A percentile compares a stretch with the other conserved stretches of the same genome.
Conservation (phyloP, 2,797 vertebrate genomes). For the Catostomus latipinnis region DNA sequence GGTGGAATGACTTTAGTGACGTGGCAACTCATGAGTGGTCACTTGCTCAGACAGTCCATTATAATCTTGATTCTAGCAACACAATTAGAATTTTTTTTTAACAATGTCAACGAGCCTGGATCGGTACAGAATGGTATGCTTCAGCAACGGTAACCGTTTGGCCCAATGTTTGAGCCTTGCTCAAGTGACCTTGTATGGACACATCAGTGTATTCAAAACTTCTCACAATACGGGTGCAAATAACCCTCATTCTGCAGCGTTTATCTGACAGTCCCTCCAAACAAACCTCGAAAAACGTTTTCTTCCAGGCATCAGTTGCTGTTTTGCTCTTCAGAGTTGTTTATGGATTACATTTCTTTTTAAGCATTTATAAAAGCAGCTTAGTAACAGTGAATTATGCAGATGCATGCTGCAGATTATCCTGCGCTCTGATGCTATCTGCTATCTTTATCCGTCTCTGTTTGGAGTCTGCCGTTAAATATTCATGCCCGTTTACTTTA, state of each 20-base stretch:
- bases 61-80: no score
- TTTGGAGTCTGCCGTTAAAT: conserved; percentile 76
- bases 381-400: conserved; percentile 84
- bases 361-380: conserved; percentile 70
- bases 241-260: conserved; percentile 34
- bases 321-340: conserved; percentile 69
- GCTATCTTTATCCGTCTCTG: conserved; percentile 46
- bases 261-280: conserved; percentile 40
- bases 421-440: conserved; percentile 75
- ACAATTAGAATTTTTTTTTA: no score
- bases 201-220: conserved; percentile 32
- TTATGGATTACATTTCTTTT: conserved; percentile 76
- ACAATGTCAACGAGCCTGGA: no score
- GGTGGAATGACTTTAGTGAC: no score
- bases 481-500: conserved; percentile 70
- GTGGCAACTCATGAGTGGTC: no score
- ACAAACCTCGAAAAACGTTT: conserved; percentile 56
- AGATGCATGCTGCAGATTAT: conserved; percentile 83
- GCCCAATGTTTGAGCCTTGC: neutral
- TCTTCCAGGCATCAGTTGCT: conserved; percentile 58
- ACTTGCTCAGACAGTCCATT: no score
- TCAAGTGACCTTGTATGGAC: neutral
- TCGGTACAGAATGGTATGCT: no score
- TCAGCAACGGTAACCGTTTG: no score
- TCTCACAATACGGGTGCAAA: conserved; percentile 23